These are phyloP conservation scores for Ips typographus DNA, from an alignment of 1,140 invertebrate genomes.

Conservation along the genomic window DNA sequence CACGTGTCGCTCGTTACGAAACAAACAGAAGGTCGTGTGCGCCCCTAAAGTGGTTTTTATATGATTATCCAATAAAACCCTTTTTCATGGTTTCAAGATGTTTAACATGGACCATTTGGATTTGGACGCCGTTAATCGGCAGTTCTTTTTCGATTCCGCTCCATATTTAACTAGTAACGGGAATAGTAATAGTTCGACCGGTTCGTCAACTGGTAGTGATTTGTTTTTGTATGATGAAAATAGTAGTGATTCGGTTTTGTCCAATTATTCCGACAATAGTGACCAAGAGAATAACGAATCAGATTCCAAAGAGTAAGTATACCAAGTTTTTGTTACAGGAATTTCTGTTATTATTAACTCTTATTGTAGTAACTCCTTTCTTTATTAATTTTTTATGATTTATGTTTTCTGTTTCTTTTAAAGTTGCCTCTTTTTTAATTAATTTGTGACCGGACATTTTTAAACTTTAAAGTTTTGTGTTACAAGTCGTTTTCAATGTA, in stretches of 20 bases:
- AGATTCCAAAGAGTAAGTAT: constrained; percentile 52
- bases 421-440: too few species aligned
- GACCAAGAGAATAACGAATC: constrained; percentile 59
- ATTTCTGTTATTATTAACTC: background rate
- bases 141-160: constrained; percentile 58
- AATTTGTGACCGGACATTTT: too few species aligned
- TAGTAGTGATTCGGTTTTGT: constrained; percentile 56
- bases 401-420: too few species aligned
- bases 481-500: too few species aligned
- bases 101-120: constrained; percentile 59
- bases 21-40: constrained; percentile 5
- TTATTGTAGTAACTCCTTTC: too few species aligned
- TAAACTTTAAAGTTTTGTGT: too few species aligned
- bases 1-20: constrained; percentile 12
- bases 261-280: constrained; percentile 57
- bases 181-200: constrained; percentile 46
- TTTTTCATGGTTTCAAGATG: constrained; percentile 4
- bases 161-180: constrained; percentile 50
- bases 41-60: background rate
- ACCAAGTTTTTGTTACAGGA: background rate
- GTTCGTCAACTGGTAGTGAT: constrained; percentile 51
- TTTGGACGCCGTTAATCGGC: constrained; percentile 56
- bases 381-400: too few species aligned
- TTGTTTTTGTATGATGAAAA: constrained; percentile 58
- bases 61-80: too few species aligned